phyloP scores from a whole-genome alignment of 2,113 vertebrate genomes.

The Corapipo altera region DNA sequence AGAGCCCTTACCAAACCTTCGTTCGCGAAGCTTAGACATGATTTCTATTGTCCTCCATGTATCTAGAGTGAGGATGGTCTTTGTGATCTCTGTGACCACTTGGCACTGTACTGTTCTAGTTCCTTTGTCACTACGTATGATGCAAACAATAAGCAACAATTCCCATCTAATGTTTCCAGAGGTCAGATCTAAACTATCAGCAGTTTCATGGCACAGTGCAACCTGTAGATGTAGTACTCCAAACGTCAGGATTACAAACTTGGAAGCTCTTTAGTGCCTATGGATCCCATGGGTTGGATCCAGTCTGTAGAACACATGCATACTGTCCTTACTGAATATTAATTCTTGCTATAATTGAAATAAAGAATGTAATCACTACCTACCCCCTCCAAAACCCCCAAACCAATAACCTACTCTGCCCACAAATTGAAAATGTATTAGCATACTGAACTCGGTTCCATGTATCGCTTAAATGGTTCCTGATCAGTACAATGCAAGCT shows the following conservation, averaged over 20 bases:
- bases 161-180: not conserved
- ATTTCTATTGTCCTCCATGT: not conserved
- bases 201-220: not conserved
- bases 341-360: not conserved
- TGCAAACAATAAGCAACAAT: not conserved
- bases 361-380: not conserved
- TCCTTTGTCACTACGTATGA: not conserved
- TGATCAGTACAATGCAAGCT: not conserved
- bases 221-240: not conserved
- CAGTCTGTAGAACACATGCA: not conserved
- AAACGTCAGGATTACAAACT: not conserved
- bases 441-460: not conserved
- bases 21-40: too few relatives aligned
- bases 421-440: not conserved
- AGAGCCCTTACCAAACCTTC: too few relatives aligned
- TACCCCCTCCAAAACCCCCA: not conserved
- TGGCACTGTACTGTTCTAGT: not conserved
- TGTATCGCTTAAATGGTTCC: not conserved
- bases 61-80: not conserved
- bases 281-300: not conserved
- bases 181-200: not conserved
- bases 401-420: not conserved
- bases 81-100: rapidly evolving
- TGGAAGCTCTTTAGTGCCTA: not conserved
- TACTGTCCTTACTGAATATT: not conserved